phyloP scores from a whole-genome alignment of 2,113 vertebrate genomes.

The Australoheros scitulus region DNA sequence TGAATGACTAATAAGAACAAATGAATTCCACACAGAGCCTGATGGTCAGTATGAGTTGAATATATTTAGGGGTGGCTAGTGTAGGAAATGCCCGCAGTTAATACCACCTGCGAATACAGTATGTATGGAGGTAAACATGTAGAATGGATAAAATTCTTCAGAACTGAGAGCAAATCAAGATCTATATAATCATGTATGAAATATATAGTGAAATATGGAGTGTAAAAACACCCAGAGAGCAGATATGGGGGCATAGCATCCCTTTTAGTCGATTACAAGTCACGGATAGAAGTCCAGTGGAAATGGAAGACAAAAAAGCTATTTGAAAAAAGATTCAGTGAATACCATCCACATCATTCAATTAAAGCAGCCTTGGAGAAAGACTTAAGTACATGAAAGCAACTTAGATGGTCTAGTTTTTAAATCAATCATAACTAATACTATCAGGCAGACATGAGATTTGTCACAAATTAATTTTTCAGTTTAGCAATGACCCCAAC shows the following conservation, averaged over 20 bases:
- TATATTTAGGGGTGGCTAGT: accelerated
- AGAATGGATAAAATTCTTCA: accelerated
- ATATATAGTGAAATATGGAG: neutral
- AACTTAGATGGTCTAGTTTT: neutral
- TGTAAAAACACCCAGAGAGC: too few relatives aligned
- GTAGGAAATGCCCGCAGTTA: neutral
- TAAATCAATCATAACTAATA: neutral
- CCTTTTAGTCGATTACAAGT: neutral
- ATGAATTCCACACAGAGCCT: neutral
- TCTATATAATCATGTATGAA: too few relatives aligned
- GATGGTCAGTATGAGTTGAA: neutral
- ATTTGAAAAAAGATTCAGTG: neutral
- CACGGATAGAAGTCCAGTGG: neutral
- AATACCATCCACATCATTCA: neutral
- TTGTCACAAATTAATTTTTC: neutral
- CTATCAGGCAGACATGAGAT: neutral
- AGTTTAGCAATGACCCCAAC: too few relatives aligned
- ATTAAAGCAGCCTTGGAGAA: neutral
- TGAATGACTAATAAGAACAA: neutral
- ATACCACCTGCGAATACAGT: neutral
- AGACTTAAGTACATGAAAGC: neutral
- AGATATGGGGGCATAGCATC: neutral
- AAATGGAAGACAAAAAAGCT: too few relatives aligned
- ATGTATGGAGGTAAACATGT: neutral
- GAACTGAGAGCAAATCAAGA: too few relatives aligned